Percentiles rank a stretch among this genome's conserved stretches.
phyloP scores from a whole-genome alignment of 2,113 vertebrate genomes.

The Takifugu bimaculatus region DNA sequence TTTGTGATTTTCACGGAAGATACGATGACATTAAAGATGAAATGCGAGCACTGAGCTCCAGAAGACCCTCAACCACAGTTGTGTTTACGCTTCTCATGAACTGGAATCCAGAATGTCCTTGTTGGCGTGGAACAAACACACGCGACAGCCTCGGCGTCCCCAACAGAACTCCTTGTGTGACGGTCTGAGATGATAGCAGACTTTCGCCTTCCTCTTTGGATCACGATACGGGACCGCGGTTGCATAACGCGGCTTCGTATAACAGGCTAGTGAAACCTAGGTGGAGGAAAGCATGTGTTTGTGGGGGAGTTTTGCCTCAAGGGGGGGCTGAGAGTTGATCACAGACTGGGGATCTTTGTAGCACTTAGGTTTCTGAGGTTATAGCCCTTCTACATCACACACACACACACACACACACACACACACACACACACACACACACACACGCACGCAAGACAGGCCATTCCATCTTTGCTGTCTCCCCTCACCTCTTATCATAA shows the following conservation, averaged over 20 bases:
- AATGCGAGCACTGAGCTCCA: too few relatives aligned
- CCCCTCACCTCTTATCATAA: constrained; percentile 18
- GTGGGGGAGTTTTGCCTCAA: constrained; percentile 43
- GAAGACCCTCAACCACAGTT: too few relatives aligned
- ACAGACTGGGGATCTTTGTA: constrained; percentile 29
- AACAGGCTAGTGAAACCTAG: constrained; percentile 3
- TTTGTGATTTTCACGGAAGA: not conserved
- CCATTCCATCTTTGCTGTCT: constrained; percentile 10
- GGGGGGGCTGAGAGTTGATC: constrained; percentile 39
- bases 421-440: too few relatives aligned
- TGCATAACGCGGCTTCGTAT: constrained; percentile 8
- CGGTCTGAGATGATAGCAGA: too few relatives aligned
- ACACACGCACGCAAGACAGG: not conserved
- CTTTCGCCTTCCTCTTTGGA: too few relatives aligned
- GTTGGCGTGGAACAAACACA: too few relatives aligned
- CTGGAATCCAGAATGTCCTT: too few relatives aligned
- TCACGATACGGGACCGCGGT: constrained; percentile 2
- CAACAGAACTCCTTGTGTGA: too few relatives aligned
- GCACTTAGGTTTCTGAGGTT: constrained; percentile 23
- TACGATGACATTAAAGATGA: too few relatives aligned
- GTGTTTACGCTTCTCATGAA: too few relatives aligned
- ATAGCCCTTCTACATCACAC: constrained; percentile 8
- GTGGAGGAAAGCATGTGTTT: constrained; percentile 44
- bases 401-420: too few relatives aligned
- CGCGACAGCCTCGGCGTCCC: too few relatives aligned